A percentile compares a stretch with the other conserved stretches of the same genome.
These are phyloP conservation scores for Pseudococcus jackbeardsleyi DNA, from an alignment of 2,888 invertebrate species.

Conservation along the genomic window DNA sequence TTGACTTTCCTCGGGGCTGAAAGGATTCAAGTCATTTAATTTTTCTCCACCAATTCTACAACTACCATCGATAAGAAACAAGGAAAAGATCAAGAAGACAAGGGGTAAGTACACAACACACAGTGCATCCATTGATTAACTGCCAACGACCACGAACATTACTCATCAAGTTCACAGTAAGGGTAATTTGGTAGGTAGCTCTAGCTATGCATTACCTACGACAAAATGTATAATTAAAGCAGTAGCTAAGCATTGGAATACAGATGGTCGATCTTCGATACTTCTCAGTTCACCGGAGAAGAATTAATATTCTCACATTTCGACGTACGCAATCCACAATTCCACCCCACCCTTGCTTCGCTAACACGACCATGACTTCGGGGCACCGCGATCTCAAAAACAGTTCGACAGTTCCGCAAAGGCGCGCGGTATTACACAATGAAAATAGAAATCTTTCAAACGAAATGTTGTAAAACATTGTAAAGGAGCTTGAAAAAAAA, in stretches of 20 bases:
- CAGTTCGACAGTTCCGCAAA: slow-evolving; percentile 38
- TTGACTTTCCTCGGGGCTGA: neutral
- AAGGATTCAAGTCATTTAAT: neutral
- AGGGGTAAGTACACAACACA: neutral
- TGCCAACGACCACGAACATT: neutral
- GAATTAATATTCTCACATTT: slow-evolving; percentile 51
- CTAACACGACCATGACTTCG: neutral
- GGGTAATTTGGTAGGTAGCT: neutral
- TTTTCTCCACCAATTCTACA: neutral
- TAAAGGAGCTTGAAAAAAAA: neutral
- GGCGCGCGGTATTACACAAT: neutral
- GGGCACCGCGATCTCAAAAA: neutral
- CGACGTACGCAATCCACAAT: slow-evolving; percentile 23
- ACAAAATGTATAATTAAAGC: slow-evolving; percentile 27
- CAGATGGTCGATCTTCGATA: slow-evolving; percentile 42
- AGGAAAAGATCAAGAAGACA: neutral
- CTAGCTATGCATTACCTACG: neutral
- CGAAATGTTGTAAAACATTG: slow-evolving; percentile 47
- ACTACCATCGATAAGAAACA: neutral
- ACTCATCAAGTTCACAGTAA: neutral
- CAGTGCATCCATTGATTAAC: neutral
- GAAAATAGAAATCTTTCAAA: slow-evolving; percentile 42
- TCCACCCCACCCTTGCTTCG: slow-evolving; percentile 17
- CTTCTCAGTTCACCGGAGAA: neutral
- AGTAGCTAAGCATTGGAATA: slow-evolving; percentile 17